Evolutionary conservation across 2,797 vertebrate genomes (phyloP), one percentile per base, ranked within the genome.

Genomic region (Hydrolagus colliei): DNA sequence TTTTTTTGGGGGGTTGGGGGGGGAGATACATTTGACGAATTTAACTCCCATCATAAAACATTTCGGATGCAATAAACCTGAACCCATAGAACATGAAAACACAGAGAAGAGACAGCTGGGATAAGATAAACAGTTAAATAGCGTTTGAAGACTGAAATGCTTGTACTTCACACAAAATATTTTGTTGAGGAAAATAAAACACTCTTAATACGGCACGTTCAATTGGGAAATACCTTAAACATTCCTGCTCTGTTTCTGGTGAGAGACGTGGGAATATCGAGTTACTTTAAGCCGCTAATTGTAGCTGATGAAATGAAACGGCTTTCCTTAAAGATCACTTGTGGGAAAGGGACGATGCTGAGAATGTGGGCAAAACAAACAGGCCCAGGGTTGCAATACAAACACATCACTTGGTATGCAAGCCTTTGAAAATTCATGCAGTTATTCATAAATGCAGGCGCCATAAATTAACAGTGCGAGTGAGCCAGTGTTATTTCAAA

Each of bases 371-470:
- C 65, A 84, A 71, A 84, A 18, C 65, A 82, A 82, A 82, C 79
- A 82, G 27, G 63, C 61, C 22, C 62, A 65, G 79, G 79, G 27
- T 8, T 32, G 13, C 22, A 82, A 82, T 9, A 35, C 79, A 82
- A 65, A 77, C 61, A 77, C 11, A 82, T 68, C 63, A 82, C 35
- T 82, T 82, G 79, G 8, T 67, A n/a, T 67, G 71, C 65, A 68
- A 63, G 79, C 32, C 65, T 84, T n/a, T 35, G 41, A 52, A 52
- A 52, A 52, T 52, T 52, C 41, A 52, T 52, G 79, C 63, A 4
- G 79, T 22, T 35, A 67, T 20, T 84, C 32, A 84, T 41, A 84
- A 71, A 68, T 71, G 9, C 9, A 20, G 79, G 52, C 62, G 12
- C 4, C 13, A 10, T 61, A 27, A 84, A 52, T 41, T 16, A n/a